phyloP scores from a whole-genome alignment of 2,888 invertebrate genomes.

The Philereme transversata region DNA sequence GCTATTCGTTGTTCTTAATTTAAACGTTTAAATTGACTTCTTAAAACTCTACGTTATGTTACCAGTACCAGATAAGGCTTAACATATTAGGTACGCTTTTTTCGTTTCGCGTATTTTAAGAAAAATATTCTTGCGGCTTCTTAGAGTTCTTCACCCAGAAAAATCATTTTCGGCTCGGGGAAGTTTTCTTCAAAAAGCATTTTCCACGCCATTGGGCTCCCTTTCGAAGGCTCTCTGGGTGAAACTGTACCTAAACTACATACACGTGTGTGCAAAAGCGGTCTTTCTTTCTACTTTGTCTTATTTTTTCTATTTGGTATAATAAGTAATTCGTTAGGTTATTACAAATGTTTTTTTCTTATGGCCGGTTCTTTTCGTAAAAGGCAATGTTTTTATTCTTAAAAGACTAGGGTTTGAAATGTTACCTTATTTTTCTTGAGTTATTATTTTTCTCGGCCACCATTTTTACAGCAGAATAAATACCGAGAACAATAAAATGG shows the following conservation, averaged over 20 bases:
- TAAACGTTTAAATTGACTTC: neutral
- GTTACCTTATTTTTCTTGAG: slow-evolving; percentile 1
- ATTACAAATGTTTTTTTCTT: slow-evolving; percentile 7
- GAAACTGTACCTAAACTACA: slow-evolving; percentile 34
- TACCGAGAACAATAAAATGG: slow-evolving; percentile 29
- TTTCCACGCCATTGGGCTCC: slow-evolving; percentile 49
- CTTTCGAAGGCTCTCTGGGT: slow-evolving; percentile 22
- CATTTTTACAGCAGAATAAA: slow-evolving; percentile 19
- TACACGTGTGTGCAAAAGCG: slow-evolving; percentile 19
- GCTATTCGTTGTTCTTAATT: neutral
- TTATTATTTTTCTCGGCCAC: slow-evolving; percentile 17
- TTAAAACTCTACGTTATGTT: neutral
- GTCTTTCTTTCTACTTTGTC: slow-evolving; percentile 31
- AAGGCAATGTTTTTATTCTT: neutral
- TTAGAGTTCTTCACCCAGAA: slow-evolving; percentile 46
- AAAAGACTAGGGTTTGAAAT: neutral
- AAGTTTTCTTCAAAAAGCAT: slow-evolving; percentile 51
- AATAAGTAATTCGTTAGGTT: slow-evolving; percentile 7
- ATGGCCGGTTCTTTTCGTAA: neutral
- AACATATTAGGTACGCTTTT: neutral
- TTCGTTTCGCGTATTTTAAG: slow-evolving; percentile 1
- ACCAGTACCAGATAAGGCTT: neutral
- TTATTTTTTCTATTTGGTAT: slow-evolving; percentile 18
- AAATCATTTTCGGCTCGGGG: slow-evolving; percentile 45
- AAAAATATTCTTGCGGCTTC: slow-evolving; percentile 37